These are phyloP conservation scores for Eriosoma lanigerum DNA, from an alignment of 1,140 invertebrate genomes.

Conservation along the genomic window DNA sequence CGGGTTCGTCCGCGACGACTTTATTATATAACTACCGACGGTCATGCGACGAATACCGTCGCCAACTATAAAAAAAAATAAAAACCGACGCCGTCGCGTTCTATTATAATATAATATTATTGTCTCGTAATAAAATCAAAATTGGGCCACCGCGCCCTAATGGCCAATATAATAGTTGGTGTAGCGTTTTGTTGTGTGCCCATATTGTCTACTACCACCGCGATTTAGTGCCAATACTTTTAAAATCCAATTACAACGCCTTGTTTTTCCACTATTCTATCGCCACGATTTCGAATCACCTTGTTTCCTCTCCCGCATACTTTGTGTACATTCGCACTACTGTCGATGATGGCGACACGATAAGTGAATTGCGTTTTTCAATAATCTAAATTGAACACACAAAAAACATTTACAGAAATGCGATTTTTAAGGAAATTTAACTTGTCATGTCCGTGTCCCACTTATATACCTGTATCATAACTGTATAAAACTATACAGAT, in stretches of 20 bases:
- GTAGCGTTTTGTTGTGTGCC: background rate
- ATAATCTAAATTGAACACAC: background rate
- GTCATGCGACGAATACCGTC: constrained; percentile 19
- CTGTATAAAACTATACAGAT: too few species aligned
- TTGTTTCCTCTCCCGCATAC: background rate
- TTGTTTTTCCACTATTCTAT: background rate
- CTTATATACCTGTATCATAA: too few species aligned
- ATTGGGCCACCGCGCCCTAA: background rate
- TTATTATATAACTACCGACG: background rate
- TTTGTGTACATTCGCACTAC: background rate
- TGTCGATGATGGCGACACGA: background rate
- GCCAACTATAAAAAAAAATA: background rate
- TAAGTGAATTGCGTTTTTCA: constrained; percentile 7
- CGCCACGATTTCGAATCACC: background rate
- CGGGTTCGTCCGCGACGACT: background rate
- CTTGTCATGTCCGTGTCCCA: too few species aligned
- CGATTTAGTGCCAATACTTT: background rate
- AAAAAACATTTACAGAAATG: background rate
- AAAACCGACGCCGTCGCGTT: constrained; percentile 27
- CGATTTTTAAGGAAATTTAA: too few species aligned
- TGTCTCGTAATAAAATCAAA: constrained; percentile 5
- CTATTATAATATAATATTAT: background rate
- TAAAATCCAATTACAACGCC: constrained; percentile 23
- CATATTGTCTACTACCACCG: too few species aligned
- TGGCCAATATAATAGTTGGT: too few species aligned